Percentiles rank a stretch among this genome's conserved stretches.
Evolutionary conservation across 2,113 vertebrate genomes (phyloP).

Genomic region (Motacilla tschutschensis): DNA sequence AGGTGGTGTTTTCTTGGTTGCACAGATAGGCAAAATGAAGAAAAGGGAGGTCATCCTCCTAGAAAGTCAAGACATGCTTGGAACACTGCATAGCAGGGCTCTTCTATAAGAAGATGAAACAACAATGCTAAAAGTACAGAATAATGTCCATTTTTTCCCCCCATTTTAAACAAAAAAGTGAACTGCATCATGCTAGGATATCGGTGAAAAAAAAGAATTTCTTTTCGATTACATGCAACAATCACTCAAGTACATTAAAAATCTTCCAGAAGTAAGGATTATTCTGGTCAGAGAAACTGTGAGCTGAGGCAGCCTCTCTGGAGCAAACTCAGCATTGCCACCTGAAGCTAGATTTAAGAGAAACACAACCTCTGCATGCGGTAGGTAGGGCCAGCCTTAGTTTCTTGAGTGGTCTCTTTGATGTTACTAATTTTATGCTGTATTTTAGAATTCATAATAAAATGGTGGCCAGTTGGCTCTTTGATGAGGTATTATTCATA

Average conservation of each 20-base stretch:
- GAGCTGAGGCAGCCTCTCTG: background rate
- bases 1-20: background rate
- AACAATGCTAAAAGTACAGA: background rate
- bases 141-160: background rate
- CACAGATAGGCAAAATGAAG: background rate
- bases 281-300: background rate
- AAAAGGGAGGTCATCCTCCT: background rate
- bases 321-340: background rate
- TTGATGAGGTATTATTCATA: slow-evolving; percentile 28
- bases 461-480: background rate
- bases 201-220: background rate
- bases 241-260: background rate
- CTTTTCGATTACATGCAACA: background rate
- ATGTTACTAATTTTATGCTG: background rate
- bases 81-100: background rate
- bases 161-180: background rate
- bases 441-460: slow-evolving; percentile 6
- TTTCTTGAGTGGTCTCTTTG: slow-evolving; percentile 11
- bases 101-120: background rate
- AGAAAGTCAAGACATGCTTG: background rate
- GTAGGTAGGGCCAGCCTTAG: background rate
- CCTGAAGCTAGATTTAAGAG: background rate
- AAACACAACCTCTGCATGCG: background rate
- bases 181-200: background rate
- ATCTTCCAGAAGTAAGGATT: background rate